These are phyloP conservation scores for Danaus plexippus DNA, from an alignment of 1,140 invertebrate species.

Conservation along the genomic window DNA sequence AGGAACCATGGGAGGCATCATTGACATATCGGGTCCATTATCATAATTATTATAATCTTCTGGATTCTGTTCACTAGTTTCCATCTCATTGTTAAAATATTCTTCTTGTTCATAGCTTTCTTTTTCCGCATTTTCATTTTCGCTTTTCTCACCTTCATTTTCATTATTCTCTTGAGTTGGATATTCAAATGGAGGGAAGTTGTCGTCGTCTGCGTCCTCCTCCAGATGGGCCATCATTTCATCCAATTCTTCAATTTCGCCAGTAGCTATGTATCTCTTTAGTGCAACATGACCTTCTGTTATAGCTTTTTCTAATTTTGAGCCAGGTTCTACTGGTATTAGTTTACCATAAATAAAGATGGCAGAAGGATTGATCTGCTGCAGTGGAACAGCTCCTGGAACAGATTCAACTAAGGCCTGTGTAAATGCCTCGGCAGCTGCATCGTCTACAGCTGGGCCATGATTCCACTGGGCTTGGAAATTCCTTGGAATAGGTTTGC, in stretches of 20 bases:
- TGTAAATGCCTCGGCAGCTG: slow-evolving; percentile 76
- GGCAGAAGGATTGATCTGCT: slow-evolving; percentile 81
- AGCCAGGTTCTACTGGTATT: slow-evolving; percentile 81
- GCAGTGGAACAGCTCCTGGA: slow-evolving; percentile 78
- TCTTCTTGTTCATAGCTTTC: slow-evolving; percentile 48
- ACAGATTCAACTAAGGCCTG: slow-evolving; percentile 79
- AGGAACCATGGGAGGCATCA: slow-evolving; percentile 22
- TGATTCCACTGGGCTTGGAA: slow-evolving; percentile 98
- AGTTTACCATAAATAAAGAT: slow-evolving; percentile 87
- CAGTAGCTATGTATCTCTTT: slow-evolving; percentile 82
- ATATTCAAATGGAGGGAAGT: slow-evolving; percentile 61
- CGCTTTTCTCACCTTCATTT: slow-evolving; percentile 34
- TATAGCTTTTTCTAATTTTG: slow-evolving; percentile 81
- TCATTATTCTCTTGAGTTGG: slow-evolving; percentile 46
- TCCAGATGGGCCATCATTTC: slow-evolving; percentile 80
- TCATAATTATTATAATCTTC: slow-evolving; percentile 45
- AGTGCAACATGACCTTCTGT: slow-evolving; percentile 81
- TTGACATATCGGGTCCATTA: slow-evolving; percentile 42
- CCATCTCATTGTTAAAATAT: slow-evolving; percentile 48
- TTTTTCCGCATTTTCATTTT: slow-evolving; percentile 35
- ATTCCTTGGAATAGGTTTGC: slow-evolving; percentile 95
- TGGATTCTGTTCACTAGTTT: slow-evolving; percentile 33
- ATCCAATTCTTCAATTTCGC: slow-evolving; percentile 82
- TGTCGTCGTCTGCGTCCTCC: slow-evolving; percentile 73
- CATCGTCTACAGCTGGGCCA: slow-evolving; percentile 72